Base-by-base conservation (phyloP, 2,888 invertebrate species). In the Agrotis exclamationis region DNA sequence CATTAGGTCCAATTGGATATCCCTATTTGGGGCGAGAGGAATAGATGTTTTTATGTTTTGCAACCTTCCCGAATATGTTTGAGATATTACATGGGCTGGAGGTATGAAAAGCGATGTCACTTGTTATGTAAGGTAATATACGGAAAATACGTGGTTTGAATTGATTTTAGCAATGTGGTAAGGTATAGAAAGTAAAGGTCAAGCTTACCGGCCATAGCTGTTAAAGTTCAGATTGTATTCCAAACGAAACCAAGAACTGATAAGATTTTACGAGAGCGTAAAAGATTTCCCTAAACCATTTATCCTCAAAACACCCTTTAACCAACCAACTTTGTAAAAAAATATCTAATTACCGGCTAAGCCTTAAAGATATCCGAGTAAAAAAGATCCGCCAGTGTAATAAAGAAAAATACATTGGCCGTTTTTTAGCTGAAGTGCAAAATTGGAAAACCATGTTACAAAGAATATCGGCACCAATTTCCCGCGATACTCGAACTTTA, bases 401-500 rank as follows among this genome's bases (percentile, higher is more conserved):
- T 71, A 69, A 75, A 76, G 71, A 72, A 78, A 79, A 77, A 74
- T 70, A 70, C 63, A 63, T 71, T 58, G 65, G 58, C 68, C 69
- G 74, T 79, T 84, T 83, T 84, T 85, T 80, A 84, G 71, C 73
- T 74, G 63, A 79, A 80, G 79, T 76, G 68, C 74, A 86, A 86
- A 86, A 87, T 86, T 79, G 73, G 81, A 82, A 86, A 85, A 77
- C 79, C 83, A 73, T 83, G 83, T 79, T 85, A 76, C 80, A 83
- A 87, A 86, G 86, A 88, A 87, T 88, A 90, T 87, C 82, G 70
- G 81, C 77, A 79, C 85, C 85, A 88, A 89, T 89, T 89, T 87
- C 80, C 85, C 82, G 83, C 87, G 86, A 87, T 89, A 90, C 87
- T 88, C 86, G 85, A 88, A 88, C 87, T 91, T 93, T 92, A 93